A percentile compares a stretch with the other conserved stretches of the same genome.
Conservation (phyloP, 2,888 invertebrate species). For the Nyleta sp. region DNA sequence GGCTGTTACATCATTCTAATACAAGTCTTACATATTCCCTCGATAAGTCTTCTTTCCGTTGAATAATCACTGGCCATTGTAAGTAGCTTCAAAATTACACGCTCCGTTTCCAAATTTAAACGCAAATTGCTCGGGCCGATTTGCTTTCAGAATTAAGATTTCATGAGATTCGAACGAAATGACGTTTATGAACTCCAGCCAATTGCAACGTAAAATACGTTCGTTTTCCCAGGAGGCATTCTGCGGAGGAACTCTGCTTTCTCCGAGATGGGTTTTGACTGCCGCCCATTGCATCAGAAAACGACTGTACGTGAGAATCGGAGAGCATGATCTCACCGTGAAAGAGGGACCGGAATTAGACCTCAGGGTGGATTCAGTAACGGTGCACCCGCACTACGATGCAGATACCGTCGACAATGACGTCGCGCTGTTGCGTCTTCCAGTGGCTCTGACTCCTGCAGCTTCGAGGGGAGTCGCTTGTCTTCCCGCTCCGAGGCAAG, state of each 20-base stretch:
- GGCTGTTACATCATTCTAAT: constrained; percentile 8
- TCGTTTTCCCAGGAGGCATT: constrained; percentile 88
- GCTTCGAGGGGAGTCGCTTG: constrained; percentile 88
- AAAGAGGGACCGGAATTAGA: constrained; percentile 91
- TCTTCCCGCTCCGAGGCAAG: constrained; percentile 88
- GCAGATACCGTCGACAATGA: constrained; percentile 96
- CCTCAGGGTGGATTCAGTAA: constrained; percentile 87
- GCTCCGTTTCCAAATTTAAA: constrained; percentile 2
- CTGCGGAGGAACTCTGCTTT: constrained; percentile 93
- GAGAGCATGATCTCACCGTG: constrained; percentile 92
- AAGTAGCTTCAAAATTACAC: neutral
- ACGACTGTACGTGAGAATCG: constrained; percentile 90
- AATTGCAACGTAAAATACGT: constrained; percentile 17
- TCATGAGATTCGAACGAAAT: constrained; percentile 4
- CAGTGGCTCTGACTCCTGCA: constrained; percentile 78
- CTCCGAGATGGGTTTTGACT: constrained; percentile 92
- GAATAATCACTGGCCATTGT: neutral
- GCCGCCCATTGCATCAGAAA: constrained; percentile 94
- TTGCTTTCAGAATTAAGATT: constrained; percentile 16
- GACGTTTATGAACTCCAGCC: constrained; percentile 7
- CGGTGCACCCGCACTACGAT: constrained; percentile 93
- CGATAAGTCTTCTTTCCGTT: neutral
- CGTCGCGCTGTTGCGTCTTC: constrained; percentile 91
- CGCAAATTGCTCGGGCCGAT: neutral
- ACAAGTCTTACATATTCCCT: neutral